Conservation (phyloP, 2,797 vertebrate species). For the Sylvia borin region DNA sequence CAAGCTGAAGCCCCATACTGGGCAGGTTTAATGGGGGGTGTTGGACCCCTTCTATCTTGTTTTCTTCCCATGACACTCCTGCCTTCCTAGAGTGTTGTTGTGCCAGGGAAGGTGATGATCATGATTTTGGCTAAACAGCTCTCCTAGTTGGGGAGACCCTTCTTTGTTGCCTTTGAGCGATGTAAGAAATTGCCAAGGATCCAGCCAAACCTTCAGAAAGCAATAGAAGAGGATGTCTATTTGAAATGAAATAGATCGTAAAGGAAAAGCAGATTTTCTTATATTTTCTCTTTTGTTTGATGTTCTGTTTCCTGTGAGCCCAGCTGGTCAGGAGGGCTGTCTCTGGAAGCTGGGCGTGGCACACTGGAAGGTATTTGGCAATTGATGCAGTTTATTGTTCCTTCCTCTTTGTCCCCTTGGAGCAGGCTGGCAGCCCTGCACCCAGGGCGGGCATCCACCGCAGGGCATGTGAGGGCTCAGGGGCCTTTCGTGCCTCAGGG, state of each 20-base stretch:
- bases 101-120: background rate
- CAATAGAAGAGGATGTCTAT: background rate
- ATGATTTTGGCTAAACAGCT: background rate
- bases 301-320: background rate
- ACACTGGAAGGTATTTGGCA: background rate
- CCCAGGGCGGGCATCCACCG: background rate
- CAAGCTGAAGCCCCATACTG: background rate
- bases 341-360: background rate
- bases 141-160: background rate
- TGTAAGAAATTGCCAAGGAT: background rate
- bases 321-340: background rate
- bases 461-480: fast-evolving
- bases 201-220: background rate
- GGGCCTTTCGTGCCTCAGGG: background rate
- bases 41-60: background rate
- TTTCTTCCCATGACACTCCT: background rate
- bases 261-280: background rate
- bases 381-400: background rate
- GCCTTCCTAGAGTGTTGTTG: background rate
- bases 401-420: background rate
- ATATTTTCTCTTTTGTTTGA: background rate
- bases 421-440: background rate
- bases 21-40: background rate
- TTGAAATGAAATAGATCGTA: background rate
- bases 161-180: background rate